Evolutionary conservation across 2,888 invertebrate genomes (phyloP).

Genomic region (Rhamnusium bicolor): DNA sequence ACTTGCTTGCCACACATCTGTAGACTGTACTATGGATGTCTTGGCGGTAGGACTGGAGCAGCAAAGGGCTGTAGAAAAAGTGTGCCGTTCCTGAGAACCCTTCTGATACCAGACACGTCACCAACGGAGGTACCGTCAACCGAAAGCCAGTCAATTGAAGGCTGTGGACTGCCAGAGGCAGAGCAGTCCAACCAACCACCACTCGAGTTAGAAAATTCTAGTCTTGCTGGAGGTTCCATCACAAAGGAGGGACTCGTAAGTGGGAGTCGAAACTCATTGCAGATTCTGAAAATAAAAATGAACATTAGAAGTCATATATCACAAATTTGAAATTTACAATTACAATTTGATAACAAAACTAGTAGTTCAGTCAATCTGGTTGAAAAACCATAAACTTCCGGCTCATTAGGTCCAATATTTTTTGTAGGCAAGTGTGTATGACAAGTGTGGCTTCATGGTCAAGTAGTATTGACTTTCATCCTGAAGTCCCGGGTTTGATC

Average conservation of each 20-base stretch:
- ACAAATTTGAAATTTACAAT: too few relatives aligned
- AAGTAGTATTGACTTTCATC: too few relatives aligned
- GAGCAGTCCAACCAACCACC: constrained; percentile 82
- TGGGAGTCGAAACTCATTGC: constrained; percentile 73
- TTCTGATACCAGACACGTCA: constrained; percentile 78
- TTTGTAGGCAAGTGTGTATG: too few relatives aligned
- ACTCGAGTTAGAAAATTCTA: constrained; percentile 85
- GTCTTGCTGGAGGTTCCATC: constrained; percentile 81
- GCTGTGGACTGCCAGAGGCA: constrained; percentile 79
- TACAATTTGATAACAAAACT: too few relatives aligned
- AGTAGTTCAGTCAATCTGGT: too few relatives aligned
- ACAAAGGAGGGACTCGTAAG: constrained; percentile 79
- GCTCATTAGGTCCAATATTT: too few relatives aligned
- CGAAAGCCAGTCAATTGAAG: constrained; percentile 85
- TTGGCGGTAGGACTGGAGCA: constrained; percentile 81
- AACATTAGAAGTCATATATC: too few relatives aligned
- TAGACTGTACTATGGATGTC: constrained; percentile 84
- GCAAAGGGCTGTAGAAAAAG: constrained; percentile 81
- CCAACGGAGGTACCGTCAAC: constrained; percentile 80
- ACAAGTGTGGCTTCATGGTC: too few relatives aligned
- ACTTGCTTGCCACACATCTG: constrained; percentile 81
- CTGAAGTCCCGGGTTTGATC: too few relatives aligned
- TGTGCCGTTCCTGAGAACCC: constrained; percentile 80
- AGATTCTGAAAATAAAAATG: constrained; percentile 56
- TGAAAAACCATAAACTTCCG: too few relatives aligned